Evolutionary conservation across 2,113 vertebrate genomes (phyloP).

Genomic region (Marmota monax): DNA sequence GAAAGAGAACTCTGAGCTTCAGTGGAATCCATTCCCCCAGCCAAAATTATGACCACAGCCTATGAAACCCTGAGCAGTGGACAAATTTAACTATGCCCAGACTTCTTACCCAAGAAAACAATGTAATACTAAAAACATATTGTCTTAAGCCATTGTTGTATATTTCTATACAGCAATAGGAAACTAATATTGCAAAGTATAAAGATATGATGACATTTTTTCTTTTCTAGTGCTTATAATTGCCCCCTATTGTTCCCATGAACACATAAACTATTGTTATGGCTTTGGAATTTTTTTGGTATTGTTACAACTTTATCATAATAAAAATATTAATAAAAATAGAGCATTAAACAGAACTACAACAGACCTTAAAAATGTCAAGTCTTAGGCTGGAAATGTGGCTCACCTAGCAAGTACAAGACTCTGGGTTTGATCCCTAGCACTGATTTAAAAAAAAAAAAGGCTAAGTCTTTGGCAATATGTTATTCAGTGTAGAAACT

Average conservation of each 20-base stretch:
- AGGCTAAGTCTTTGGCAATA: fast-evolving
- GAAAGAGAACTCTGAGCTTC: neutral
- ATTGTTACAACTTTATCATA: neutral
- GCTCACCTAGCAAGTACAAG: too few species aligned
- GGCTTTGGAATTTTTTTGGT: neutral
- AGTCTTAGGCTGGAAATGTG: neutral
- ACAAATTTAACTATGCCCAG: neutral
- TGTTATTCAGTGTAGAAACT: conserved; percentile 8
- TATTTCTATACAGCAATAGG: neutral
- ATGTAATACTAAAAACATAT: neutral
- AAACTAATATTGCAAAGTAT: neutral
- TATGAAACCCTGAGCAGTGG: neutral
- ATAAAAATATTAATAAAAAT: neutral
- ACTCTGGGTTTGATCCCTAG: too few species aligned
- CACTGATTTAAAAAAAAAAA: too few species aligned
- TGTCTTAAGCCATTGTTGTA: neutral
- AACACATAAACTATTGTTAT: neutral
- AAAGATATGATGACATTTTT: neutral
- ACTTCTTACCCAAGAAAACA: neutral
- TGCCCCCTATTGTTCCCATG: neutral
- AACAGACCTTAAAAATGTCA: neutral
- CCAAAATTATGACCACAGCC: neutral
- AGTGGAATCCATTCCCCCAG: neutral
- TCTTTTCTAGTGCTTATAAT: neutral
- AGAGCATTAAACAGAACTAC: conserved; percentile 20